Evolutionary conservation across 2,888 invertebrate species (phyloP).

Genomic region (Acleris literana): DNA sequence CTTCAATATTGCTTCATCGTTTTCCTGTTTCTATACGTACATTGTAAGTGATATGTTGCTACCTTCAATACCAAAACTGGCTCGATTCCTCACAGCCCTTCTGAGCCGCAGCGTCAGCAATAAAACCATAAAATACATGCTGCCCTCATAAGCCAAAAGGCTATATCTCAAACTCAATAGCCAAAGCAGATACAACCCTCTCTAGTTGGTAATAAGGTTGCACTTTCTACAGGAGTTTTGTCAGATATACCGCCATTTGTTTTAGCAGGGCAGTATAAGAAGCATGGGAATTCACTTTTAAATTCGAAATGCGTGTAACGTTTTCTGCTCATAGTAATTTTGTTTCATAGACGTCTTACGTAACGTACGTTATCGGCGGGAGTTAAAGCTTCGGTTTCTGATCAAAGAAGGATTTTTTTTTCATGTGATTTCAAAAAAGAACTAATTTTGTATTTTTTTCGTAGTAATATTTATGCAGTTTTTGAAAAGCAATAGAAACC

Average conservation of each 20-base stretch:
- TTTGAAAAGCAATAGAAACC: too few relatives aligned
- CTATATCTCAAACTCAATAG: too few relatives aligned
- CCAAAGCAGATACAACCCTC: too few relatives aligned
- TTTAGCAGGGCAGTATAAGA: neutral
- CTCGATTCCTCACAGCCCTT: constrained; percentile 7
- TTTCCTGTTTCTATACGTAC: too few relatives aligned
- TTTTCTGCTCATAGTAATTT: neutral
- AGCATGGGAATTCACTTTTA: constrained; percentile 27
- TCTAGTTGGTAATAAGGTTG: too few relatives aligned
- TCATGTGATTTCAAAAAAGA: too few relatives aligned
- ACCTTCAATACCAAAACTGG: constrained; percentile 11
- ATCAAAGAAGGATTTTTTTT: neutral
- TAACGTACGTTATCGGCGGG: neutral
- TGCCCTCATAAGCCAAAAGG: too few relatives aligned
- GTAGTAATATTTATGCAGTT: too few relatives aligned
- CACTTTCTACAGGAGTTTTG: too few relatives aligned
- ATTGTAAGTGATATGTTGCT: neutral
- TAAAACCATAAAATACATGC: constrained; percentile 19
- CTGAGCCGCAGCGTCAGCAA: neutral
- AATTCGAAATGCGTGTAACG: constrained; percentile 5
- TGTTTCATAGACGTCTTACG: neutral
- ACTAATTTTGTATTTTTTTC: too few relatives aligned
- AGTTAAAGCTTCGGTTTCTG: neutral
- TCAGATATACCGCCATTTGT: too few relatives aligned
- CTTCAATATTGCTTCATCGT: too few relatives aligned